Evolutionary conservation across 2,113 vertebrate species (phyloP).

Genomic region (Pyrgilauda ruficollis): DNA sequence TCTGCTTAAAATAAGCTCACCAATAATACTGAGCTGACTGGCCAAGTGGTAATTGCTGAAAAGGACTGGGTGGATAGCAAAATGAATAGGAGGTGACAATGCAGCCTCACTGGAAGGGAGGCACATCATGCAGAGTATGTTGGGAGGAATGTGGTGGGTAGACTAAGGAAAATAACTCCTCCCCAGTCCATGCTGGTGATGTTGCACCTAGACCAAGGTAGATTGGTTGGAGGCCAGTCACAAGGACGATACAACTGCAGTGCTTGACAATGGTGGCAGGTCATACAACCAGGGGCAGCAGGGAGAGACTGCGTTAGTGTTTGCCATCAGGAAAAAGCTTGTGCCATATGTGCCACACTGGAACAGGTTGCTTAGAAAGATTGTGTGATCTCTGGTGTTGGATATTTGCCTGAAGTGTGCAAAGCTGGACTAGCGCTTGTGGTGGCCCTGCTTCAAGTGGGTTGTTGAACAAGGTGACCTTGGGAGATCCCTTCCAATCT

Average conservation of each 20-base stretch:
- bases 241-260: background rate
- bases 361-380: background rate
- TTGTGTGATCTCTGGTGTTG: background rate
- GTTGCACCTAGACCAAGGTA: background rate
- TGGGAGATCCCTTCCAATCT: background rate
- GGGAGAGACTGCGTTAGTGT: background rate
- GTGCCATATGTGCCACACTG: background rate
- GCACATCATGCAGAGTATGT: rapidly evolving
- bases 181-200: background rate
- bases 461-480: background rate
- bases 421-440: background rate
- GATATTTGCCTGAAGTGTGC: background rate
- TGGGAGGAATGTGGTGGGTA: background rate
- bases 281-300: background rate
- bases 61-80: background rate
- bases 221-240: background rate
- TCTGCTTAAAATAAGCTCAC: background rate
- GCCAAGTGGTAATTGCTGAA: background rate
- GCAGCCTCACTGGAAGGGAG: background rate
- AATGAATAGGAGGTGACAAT: background rate
- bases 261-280: background rate
- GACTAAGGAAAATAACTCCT: background rate
- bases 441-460: background rate
- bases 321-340: background rate
- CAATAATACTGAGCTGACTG: background rate